phyloP scores from a whole-genome alignment of 2,888 invertebrate species.

The Aporophyla nigra region DNA sequence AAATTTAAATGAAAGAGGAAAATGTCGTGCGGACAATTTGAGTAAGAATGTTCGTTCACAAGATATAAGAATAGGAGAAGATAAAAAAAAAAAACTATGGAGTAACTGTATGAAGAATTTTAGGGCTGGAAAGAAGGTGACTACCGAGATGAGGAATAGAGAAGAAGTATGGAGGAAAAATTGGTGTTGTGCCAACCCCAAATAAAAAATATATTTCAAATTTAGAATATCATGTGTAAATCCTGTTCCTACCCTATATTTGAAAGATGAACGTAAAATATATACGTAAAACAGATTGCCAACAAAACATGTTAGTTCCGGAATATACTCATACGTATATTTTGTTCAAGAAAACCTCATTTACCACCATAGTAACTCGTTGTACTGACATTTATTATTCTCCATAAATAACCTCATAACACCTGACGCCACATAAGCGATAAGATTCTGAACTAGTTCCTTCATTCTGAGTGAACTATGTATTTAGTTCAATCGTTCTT shows the following conservation, averaged over 20 bases:
- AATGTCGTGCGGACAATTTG: no score
- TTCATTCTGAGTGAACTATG: constrained; percentile 41
- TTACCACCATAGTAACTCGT: not conserved
- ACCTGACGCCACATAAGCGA: constrained; percentile 35
- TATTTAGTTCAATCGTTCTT: constrained; percentile 49
- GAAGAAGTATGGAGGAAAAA: no score
- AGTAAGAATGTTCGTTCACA: no score
- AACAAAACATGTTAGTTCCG: not conserved
- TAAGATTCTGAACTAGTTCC: constrained; percentile 45
- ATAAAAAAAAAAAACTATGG: no score
- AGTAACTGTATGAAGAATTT: no score
- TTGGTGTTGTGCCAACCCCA: no score
- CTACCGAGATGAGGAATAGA: no score
- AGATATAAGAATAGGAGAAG: no score
- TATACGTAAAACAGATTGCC: not conserved
- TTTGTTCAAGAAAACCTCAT: not conserved
- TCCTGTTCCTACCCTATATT: no score
- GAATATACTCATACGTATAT: not conserved
- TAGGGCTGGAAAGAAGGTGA: no score
- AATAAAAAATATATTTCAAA: no score
- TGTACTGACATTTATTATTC: constrained; percentile 36
- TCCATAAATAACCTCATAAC: constrained; percentile 40
- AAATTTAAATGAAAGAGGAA: no score
- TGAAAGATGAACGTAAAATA: not conserved
- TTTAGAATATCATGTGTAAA: not conserved